These are phyloP conservation scores for Falco columbarius DNA, from an alignment of 2,797 vertebrate species.

Conservation along the genomic window DNA sequence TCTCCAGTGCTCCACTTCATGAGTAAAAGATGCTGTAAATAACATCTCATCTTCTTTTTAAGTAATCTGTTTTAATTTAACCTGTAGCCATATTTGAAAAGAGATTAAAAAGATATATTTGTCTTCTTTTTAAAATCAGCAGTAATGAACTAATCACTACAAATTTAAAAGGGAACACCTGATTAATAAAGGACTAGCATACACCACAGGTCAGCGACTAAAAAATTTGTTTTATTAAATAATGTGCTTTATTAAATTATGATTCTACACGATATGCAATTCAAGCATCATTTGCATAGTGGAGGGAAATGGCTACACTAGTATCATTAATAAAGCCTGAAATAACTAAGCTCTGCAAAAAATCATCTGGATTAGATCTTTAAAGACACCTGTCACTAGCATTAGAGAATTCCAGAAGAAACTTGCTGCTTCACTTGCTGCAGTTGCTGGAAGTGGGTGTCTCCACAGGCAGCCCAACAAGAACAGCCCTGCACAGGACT, in stretches of 20 bases:
- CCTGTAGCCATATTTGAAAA: neutral
- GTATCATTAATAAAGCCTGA: neutral
- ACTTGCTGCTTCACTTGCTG: neutral
- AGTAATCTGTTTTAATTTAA: neutral
- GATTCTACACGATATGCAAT: neutral
- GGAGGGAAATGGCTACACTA: neutral
- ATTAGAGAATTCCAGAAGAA: neutral
- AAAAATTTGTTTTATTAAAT: neutral
- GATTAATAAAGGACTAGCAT: neutral
- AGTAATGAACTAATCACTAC: neutral
- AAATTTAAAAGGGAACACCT: neutral
- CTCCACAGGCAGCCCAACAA: neutral
- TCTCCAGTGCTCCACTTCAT: neutral
- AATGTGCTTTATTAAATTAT: neutral
- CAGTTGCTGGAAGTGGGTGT: neutral
- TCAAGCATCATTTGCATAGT: neutral
- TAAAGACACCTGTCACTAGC: neutral
- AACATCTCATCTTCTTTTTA: neutral
- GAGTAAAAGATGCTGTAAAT: neutral
- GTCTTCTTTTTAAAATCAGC: neutral
- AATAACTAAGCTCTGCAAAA: neutral
- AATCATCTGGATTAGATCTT: neutral
- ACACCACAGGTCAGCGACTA: neutral
- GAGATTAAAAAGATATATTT: neutral
- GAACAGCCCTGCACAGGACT: neutral